These are phyloP conservation scores for Spongilla lacustris DNA, from an alignment of 37 sponge, comb jelly and placozoan genomes.

Conservation along the genomic window DNA sequence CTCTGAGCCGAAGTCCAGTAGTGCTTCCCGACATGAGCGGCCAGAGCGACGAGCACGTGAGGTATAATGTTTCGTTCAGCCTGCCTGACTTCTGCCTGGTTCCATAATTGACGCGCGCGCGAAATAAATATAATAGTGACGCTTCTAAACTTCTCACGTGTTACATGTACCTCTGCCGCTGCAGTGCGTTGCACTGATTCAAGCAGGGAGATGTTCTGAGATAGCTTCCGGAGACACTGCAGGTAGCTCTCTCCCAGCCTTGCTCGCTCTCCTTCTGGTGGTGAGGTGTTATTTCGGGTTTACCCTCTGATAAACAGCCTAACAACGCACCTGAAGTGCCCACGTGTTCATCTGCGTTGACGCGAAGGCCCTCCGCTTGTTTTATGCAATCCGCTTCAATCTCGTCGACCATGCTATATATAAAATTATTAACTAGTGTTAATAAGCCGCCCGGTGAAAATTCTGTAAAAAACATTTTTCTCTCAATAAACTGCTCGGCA, in stretches of 20 bases:
- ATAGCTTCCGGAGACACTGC: not conserved
- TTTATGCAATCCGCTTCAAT: not conserved
- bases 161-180: not conserved
- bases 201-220: not conserved
- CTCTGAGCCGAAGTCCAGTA: slow-evolving; percentile 47
- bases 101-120: too few species aligned
- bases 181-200: not conserved
- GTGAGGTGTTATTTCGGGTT: not conserved
- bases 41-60: slow-evolving; percentile 12
- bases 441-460: too few species aligned
- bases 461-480: too few species aligned
- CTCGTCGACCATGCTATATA: not conserved
- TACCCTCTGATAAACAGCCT: not conserved
- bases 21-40: slow-evolving; percentile 66
- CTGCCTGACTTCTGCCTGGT: not conserved
- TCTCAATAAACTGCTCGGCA: too few species aligned
- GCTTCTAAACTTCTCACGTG: not conserved
- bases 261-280: not conserved
- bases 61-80: slow-evolving; percentile 3
- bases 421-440: not conserved
- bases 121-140: too few species aligned
- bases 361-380: not conserved
- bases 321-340: not conserved
- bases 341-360: not conserved
- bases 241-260: not conserved